Evolutionary conservation across 2,113 vertebrate species (phyloP).

Genomic region (Emydura subglobosa): DNA sequence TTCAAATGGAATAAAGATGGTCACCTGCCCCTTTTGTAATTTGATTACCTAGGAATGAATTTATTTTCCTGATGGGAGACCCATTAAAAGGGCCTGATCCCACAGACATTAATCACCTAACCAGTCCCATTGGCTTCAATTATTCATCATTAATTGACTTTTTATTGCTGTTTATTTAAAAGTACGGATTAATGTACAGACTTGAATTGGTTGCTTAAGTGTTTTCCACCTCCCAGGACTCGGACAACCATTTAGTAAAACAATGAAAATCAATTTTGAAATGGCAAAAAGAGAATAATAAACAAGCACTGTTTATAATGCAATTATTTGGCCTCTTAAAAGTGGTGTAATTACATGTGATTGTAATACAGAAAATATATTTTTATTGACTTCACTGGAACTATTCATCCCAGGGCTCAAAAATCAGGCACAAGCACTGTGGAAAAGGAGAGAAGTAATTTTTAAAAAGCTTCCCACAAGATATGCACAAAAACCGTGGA

Average conservation of each 20-base stretch:
- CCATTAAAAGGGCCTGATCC: slow-evolving; percentile 15
- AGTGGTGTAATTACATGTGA: slow-evolving; percentile 18
- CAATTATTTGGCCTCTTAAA: slow-evolving; percentile 63
- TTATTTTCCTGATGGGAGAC: slow-evolving; percentile 42
- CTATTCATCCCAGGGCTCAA: background rate
- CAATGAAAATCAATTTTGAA: slow-evolving; percentile 30
- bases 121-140: slow-evolving; percentile 21
- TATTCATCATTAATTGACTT: slow-evolving; percentile 59
- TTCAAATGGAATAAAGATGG: slow-evolving; percentile 75
- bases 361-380: slow-evolving; percentile 16
- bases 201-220: slow-evolving; percentile 1
- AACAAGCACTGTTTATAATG: slow-evolving; percentile 54
- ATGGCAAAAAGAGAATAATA: slow-evolving; percentile 15
- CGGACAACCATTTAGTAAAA: slow-evolving; percentile 16
- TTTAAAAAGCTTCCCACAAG: background rate
- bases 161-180: slow-evolving; percentile 54
- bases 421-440: background rate
- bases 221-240: slow-evolving; percentile 13
- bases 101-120: slow-evolving; percentile 11
- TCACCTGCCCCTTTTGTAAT: slow-evolving; percentile 69
- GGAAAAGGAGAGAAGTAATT: background rate
- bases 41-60: slow-evolving; percentile 65
- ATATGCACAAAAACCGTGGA: background rate
- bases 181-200: slow-evolving; percentile 39
- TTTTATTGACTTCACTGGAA: background rate